Percentiles rank a stretch among this genome's conserved stretches.
Conservation (phyloP, 2,797 vertebrate genomes). For the Phataginus tricuspis region DNA sequence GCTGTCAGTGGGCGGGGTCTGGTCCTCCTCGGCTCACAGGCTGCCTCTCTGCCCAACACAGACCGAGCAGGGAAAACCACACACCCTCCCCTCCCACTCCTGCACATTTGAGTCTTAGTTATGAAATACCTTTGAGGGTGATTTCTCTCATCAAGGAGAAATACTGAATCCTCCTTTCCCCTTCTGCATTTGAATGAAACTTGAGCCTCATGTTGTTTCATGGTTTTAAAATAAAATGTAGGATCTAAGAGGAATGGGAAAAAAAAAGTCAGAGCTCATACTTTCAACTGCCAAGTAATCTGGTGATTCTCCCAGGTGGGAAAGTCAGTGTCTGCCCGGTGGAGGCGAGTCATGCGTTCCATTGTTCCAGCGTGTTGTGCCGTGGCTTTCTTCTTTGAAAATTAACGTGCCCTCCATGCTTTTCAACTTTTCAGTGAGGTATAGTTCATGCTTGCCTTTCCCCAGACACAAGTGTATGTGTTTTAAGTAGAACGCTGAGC, state of each 20-base stretch:
- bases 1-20: rapidly evolving
- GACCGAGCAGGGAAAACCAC: neutral
- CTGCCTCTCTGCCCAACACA: neutral
- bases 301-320: constrained; percentile 22
- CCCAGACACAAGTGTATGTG: neutral
- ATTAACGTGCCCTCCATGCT: constrained; percentile 37
- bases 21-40: too few species aligned
- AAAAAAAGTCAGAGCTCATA: neutral
- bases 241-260: constrained; percentile 26
- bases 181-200: constrained; percentile 23
- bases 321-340: neutral
- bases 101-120: neutral
- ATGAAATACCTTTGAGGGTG: neutral
- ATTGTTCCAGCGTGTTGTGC: neutral
- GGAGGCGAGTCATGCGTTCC: neutral
- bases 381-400: neutral
- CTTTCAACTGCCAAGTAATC: constrained; percentile 31
- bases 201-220: constrained; percentile 49
- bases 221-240: constrained; percentile 58
- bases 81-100: rapidly evolving
- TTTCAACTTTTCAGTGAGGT: neutral
- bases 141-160: constrained; percentile 33
- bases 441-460: constrained; percentile 15
- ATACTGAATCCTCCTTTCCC: neutral
- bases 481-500: constrained; percentile 53